phyloP scores from a whole-genome alignment of 2,888 invertebrate species.

The Nebria brevicollis region DNA sequence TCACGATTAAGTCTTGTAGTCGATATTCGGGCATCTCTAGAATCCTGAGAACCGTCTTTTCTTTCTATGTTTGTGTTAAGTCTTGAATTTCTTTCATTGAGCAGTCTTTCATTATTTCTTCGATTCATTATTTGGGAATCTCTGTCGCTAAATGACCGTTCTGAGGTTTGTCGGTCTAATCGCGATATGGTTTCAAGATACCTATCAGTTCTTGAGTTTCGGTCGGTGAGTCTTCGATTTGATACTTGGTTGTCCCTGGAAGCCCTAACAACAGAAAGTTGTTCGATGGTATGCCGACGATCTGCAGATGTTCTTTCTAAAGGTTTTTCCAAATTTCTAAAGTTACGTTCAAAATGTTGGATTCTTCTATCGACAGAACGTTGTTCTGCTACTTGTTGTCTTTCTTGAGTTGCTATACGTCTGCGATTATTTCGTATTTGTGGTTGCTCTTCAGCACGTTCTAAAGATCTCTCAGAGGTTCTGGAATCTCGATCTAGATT shows the following conservation, averaged over 20 bases:
- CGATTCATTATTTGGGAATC: neutral
- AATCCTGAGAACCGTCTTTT: too few relatives aligned
- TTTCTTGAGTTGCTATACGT: neutral
- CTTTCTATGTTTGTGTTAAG: too few relatives aligned
- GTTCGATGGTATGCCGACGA: neutral
- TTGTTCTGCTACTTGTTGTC: neutral
- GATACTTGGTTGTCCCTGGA: neutral
- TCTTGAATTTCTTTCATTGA: neutral
- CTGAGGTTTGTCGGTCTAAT: neutral
- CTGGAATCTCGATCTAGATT: neutral
- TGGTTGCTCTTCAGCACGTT: neutral
- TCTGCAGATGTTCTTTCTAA: neutral
- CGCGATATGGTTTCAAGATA: neutral
- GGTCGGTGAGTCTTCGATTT: neutral
- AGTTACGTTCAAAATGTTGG: neutral
- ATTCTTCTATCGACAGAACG: neutral
- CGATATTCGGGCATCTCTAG: too few relatives aligned
- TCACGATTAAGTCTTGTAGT: too few relatives aligned
- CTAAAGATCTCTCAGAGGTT: neutral
- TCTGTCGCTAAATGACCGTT: neutral
- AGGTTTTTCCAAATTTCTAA: neutral
- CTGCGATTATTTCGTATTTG: neutral
- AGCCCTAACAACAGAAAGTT: neutral
- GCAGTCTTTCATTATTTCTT: neutral
- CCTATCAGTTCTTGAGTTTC: neutral